Percentiles rank a stretch among this genome's conserved stretches.
Evolutionary conservation across 2,888 invertebrate species (phyloP).

Genomic region (Synergus japonicus): DNA sequence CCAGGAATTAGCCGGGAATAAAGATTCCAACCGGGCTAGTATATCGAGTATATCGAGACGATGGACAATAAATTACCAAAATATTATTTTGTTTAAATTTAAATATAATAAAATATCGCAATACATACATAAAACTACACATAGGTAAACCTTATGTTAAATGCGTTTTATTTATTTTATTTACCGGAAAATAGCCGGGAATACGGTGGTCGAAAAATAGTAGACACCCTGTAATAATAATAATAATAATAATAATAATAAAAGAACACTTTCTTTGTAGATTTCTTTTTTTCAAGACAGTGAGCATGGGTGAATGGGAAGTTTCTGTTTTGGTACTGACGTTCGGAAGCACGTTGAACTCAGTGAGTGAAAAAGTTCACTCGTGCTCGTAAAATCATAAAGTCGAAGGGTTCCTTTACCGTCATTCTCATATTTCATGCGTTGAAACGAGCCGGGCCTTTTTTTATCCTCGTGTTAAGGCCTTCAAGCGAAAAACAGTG

Average conservation of each 20-base stretch:
- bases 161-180: no score
- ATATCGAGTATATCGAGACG: no score
- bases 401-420: constrained; percentile 15
- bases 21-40: no score
- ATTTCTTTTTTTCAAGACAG: background rate
- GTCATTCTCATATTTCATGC: constrained; percentile 1
- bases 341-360: constrained; percentile 4
- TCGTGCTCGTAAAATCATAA: constrained; percentile 19
- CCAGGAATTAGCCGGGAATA: no score
- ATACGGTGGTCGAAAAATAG: no score
- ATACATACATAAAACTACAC: no score
- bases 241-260: background rate
- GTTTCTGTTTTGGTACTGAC: background rate
- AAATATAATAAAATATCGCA: no score
- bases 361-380: constrained; percentile 21
- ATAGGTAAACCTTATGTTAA: no score
- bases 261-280: background rate
- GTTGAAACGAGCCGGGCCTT: background rate
- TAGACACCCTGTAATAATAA: no score
- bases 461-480: background rate
- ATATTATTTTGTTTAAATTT: no score
- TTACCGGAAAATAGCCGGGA: no score
- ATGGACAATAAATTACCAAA: no score
- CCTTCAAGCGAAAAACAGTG: background rate
- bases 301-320: background rate